phyloP scores from a whole-genome alignment of 2,888 invertebrate genomes.

The Sphecodes monilicornis region DNA sequence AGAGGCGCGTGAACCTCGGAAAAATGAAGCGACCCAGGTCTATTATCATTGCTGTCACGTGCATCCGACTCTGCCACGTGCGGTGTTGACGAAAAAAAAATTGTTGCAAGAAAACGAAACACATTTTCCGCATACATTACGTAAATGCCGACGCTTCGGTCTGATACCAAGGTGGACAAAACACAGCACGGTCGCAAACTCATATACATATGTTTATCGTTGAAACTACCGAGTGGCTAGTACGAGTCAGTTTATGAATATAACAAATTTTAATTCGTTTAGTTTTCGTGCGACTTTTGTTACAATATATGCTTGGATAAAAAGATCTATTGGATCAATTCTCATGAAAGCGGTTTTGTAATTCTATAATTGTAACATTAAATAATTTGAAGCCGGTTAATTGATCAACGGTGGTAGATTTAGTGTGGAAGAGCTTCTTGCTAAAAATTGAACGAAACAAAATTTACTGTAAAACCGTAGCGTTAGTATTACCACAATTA shows the following conservation, averaged over 20 bases:
- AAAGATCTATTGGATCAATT: too few relatives aligned
- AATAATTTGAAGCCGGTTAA: too few relatives aligned
- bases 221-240: neutral
- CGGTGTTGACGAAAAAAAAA: constrained; percentile 16
- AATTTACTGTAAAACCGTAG: too few relatives aligned
- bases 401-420: too few relatives aligned
- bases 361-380: too few relatives aligned
- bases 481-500: too few relatives aligned
- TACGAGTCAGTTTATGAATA: neutral
- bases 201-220: too few relatives aligned
- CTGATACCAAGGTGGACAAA: neutral
- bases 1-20: neutral
- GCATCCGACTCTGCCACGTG: neutral
- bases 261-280: neutral
- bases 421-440: too few relatives aligned
- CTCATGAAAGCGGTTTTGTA: too few relatives aligned
- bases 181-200: neutral
- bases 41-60: neutral
- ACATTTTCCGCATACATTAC: constrained; percentile 12
- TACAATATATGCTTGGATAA: too few relatives aligned
- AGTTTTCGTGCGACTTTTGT: too few relatives aligned
- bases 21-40: constrained; percentile 17
- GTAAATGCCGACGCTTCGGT: constrained; percentile 28
- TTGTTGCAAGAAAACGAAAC: constrained; percentile 1
- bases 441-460: too few relatives aligned